phyloP scores from a whole-genome alignment of 1,140 invertebrate genomes.

The Aphidius ervi region DNA sequence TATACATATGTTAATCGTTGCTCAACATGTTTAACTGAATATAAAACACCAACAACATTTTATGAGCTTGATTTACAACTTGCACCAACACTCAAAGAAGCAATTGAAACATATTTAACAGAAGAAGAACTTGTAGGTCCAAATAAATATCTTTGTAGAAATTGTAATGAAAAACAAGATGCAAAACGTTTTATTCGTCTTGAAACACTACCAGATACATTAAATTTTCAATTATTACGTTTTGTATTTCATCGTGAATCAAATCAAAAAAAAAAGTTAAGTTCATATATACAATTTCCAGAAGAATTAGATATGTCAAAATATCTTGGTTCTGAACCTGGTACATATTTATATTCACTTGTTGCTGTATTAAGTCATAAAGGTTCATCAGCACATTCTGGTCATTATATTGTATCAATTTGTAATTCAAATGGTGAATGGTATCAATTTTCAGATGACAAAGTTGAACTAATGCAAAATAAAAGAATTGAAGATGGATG shows the following conservation, averaged over 20 bases:
- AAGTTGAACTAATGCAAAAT: slow-evolving; percentile 58
- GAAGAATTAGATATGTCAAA: slow-evolving; percentile 65
- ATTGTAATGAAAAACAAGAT: slow-evolving; percentile 62
- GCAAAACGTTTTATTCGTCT: slow-evolving; percentile 61
- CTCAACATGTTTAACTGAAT: slow-evolving; percentile 59
- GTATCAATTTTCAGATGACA: slow-evolving; percentile 70
- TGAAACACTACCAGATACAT: slow-evolving; percentile 61
- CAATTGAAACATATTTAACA: slow-evolving; percentile 62
- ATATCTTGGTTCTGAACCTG: slow-evolving; percentile 47
- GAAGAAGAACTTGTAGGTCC: slow-evolving; percentile 65
- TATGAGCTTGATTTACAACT: slow-evolving; percentile 67
- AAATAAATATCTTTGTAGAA: slow-evolving; percentile 63
- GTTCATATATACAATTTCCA: slow-evolving; percentile 64
- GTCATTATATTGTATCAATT: slow-evolving; percentile 65
- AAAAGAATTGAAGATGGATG: slow-evolving; percentile 53
- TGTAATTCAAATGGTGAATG: slow-evolving; percentile 57
- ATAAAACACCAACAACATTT: slow-evolving; percentile 59
- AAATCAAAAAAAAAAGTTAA: slow-evolving; percentile 66
- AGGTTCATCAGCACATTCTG: slow-evolving; percentile 64
- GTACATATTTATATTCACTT: slow-evolving; percentile 58
- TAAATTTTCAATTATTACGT: slow-evolving; percentile 64
- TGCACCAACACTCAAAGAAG: slow-evolving; percentile 58
- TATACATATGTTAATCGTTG: slow-evolving; percentile 68
- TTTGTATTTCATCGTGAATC: slow-evolving; percentile 53
- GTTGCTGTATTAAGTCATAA: slow-evolving; percentile 66